These are phyloP conservation scores for Allobates femoralis DNA, from an alignment of 2,797 vertebrate species.

Conservation along the genomic window DNA sequence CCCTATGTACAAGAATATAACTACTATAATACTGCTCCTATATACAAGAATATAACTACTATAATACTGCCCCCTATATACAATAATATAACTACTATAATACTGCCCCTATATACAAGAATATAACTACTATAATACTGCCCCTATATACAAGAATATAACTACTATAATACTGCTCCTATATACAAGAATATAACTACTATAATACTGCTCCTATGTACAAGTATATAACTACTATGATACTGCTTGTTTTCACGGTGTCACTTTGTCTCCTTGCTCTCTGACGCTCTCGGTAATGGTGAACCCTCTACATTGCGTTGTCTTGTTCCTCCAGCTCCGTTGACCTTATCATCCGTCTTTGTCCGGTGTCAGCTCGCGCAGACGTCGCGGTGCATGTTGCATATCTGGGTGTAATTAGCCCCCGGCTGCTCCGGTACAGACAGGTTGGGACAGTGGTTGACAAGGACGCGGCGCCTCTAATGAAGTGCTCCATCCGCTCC, in stretches of 20 bases:
- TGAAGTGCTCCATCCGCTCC: slow-evolving; percentile 32
- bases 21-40: no score
- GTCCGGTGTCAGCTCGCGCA: slow-evolving; percentile 6
- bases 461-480: slow-evolving; percentile 48
- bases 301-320: neutral
- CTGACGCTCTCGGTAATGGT: neutral
- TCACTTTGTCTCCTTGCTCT: neutral
- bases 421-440: slow-evolving; percentile 31
- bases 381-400: neutral
- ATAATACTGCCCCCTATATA: no score
- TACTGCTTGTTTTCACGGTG: neutral
- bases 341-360: slow-evolving; percentile 36
- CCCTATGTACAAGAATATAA: no score
- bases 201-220: no score
- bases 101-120: no score
- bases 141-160: no score
- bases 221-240: no score
- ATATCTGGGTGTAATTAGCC: slow-evolving; percentile 28
- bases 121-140: no score
- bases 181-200: no score
- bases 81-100: no score
- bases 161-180: no score
- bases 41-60: no score
- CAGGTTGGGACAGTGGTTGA: slow-evolving; percentile 38
- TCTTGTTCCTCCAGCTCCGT: slow-evolving; percentile 20